Percentiles rank a stretch among this genome's conserved stretches.
Conservation (phyloP, 2,888 invertebrate species). For the Thereva nobilitata region DNA sequence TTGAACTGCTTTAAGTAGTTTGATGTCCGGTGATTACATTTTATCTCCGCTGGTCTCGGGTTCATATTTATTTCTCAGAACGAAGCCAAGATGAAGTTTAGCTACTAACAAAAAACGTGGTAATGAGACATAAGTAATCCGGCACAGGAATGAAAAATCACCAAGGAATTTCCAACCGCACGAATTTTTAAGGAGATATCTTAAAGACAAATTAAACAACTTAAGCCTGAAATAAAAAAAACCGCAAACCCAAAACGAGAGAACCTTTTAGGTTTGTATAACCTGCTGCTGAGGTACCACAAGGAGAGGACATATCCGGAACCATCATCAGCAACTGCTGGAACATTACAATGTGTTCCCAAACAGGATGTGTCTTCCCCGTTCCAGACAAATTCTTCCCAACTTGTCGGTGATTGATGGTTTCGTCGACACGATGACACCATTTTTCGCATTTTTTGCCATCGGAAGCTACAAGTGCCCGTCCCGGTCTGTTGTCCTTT, state of each 20-base stretch:
- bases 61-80: conserved; percentile 18
- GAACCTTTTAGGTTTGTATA: not conserved
- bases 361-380: not conserved
- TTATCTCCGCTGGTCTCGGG: conserved; percentile 28
- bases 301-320: conserved; percentile 14
- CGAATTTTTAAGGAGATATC: not conserved
- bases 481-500: conserved; percentile 4
- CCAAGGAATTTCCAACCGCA: not conserved
- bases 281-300: conserved; percentile 21
- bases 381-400: conserved; percentile 6
- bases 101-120: conserved; percentile 4
- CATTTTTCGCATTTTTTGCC: conserved; percentile 27
- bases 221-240: not conserved
- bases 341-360: conserved; percentile 27
- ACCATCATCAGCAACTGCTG: conserved; percentile 13
- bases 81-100: conserved; percentile 14
- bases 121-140: conserved; percentile 20
- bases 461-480: conserved; percentile 31
- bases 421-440: conserved; percentile 31
- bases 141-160: conserved; percentile 25
- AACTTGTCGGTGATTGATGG: conserved; percentile 34
- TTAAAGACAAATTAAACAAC: conserved; percentile 16
- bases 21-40: conserved; percentile 35
- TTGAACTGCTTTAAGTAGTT: conserved; percentile 35
- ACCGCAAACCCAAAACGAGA: too few relatives aligned